Percentiles rank a stretch among this genome's conserved stretches.
These are phyloP conservation scores for Stenolophus ochropezus DNA, from an alignment of 2,888 invertebrate genomes.

Conservation along the genomic window DNA sequence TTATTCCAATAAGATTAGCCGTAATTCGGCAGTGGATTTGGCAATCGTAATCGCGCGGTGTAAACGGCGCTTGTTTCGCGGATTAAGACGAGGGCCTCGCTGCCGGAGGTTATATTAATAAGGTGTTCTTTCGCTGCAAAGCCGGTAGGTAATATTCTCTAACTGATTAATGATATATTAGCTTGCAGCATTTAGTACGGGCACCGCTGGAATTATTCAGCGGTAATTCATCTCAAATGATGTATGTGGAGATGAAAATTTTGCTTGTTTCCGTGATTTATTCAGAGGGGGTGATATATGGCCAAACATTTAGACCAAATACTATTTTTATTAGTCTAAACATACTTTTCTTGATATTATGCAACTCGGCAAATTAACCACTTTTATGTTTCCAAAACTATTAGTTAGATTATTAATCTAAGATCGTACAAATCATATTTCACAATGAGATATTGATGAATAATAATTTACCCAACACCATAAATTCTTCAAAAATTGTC, in stretches of 20 bases:
- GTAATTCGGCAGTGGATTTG: conserved; percentile 42
- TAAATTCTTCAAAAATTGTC: no score
- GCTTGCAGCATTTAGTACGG: conserved; percentile 5
- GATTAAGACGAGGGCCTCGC: conserved; percentile 26
- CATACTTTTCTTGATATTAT: no score
- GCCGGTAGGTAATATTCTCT: background rate
- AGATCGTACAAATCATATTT: no score
- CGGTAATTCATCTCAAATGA: background rate
- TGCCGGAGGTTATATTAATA: conserved; percentile 19
- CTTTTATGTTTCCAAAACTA: no score
- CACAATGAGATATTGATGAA: no score
- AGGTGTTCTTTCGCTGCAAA: conserved; percentile 12
- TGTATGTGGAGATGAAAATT: conserved; percentile 8
- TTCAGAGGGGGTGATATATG: no score
- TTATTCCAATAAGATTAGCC: conserved; percentile 45
- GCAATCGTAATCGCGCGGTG: conserved; percentile 16
- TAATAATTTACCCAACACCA: no score
- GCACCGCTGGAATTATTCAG: background rate
- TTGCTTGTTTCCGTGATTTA: background rate
- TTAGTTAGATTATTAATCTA: no score
- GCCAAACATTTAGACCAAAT: no score
- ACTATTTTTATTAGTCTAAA: no score
- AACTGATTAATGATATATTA: conserved; percentile 11
- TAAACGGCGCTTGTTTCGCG: conserved; percentile 12
- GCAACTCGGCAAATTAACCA: no score